Conservation (phyloP, 2,113 vertebrate species). For the Macaca mulatta region DNA sequence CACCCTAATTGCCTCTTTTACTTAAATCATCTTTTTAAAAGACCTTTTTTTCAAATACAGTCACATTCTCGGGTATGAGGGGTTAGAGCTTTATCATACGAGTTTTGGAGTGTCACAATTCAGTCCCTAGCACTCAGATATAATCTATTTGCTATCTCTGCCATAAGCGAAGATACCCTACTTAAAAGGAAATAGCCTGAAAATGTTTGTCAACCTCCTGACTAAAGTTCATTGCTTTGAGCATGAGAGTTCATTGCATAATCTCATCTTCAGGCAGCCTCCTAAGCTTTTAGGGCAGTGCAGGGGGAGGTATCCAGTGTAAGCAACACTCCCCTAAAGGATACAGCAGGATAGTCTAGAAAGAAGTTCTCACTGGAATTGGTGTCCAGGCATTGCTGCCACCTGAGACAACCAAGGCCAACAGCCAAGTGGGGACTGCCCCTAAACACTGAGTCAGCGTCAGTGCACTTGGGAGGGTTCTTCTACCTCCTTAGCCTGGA, state of each 20-base stretch:
- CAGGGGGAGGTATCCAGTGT: background rate
- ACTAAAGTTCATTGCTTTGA: background rate
- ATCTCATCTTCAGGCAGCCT: background rate
- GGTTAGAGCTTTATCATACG: background rate
- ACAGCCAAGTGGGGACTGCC: background rate
- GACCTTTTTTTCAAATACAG: background rate
- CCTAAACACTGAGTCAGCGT: background rate
- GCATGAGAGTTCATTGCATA: background rate
- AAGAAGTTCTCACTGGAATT: background rate
- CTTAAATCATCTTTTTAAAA: background rate
- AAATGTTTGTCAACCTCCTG: background rate
- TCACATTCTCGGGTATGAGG: background rate
- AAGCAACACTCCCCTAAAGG: background rate
- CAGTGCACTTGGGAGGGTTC: background rate
- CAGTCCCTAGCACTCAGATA: background rate
- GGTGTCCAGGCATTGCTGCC: background rate
- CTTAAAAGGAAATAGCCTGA: background rate
- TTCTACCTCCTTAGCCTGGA: background rate
- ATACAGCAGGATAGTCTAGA: background rate
- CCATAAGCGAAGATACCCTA: background rate
- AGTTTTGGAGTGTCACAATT: background rate
- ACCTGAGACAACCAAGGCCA: background rate
- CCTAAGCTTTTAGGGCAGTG: background rate
- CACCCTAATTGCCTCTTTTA: background rate
- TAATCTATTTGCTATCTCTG: background rate